phyloP scores from a whole-genome alignment of 2,113 vertebrate species.

The Blennius ocellaris region DNA sequence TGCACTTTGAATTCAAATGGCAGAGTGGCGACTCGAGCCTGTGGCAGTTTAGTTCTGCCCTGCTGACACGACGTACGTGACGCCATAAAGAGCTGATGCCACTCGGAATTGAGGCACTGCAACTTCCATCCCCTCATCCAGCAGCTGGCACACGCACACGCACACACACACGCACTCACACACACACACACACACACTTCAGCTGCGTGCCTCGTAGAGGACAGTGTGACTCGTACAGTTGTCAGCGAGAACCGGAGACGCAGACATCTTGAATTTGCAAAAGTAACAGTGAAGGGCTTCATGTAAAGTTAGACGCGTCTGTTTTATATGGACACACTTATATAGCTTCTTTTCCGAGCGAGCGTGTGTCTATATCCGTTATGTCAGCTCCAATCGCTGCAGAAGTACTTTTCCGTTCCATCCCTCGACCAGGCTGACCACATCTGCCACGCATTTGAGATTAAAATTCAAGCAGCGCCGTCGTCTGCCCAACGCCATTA shows the following conservation, averaged over 20 bases:
- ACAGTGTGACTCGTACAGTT: slow-evolving; percentile 17
- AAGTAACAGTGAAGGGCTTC: slow-evolving; percentile 1
- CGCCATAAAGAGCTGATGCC: slow-evolving; percentile 15
- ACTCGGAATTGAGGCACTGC: slow-evolving; percentile 35
- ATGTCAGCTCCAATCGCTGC: slow-evolving; percentile 16
- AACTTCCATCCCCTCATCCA: background rate
- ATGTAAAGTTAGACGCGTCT: background rate
- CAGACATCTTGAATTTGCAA: slow-evolving; percentile 21
- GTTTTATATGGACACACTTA: background rate
- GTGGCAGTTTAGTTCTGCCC: slow-evolving; percentile 57
- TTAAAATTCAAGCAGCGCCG: slow-evolving; percentile 49
- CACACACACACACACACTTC: slow-evolving; percentile 2
- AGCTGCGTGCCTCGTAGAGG: slow-evolving; percentile 13
- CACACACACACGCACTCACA: too few relatives aligned
- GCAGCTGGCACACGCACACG: background rate
- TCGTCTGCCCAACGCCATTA: slow-evolving; percentile 37
- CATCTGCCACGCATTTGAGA: slow-evolving; percentile 42
- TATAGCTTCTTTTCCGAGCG: background rate
- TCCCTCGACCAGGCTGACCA: slow-evolving; percentile 43
- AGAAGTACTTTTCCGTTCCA: slow-evolving; percentile 9
- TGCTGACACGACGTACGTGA: slow-evolving; percentile 47
- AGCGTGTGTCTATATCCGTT: slow-evolving; percentile 2
- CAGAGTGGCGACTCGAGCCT: slow-evolving; percentile 30
- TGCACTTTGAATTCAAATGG: slow-evolving; percentile 39
- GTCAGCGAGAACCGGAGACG: slow-evolving; percentile 35